These are phyloP conservation scores for Pongo pygmaeus DNA, from an alignment of 2,113 vertebrate species.

Conservation along the genomic window DNA sequence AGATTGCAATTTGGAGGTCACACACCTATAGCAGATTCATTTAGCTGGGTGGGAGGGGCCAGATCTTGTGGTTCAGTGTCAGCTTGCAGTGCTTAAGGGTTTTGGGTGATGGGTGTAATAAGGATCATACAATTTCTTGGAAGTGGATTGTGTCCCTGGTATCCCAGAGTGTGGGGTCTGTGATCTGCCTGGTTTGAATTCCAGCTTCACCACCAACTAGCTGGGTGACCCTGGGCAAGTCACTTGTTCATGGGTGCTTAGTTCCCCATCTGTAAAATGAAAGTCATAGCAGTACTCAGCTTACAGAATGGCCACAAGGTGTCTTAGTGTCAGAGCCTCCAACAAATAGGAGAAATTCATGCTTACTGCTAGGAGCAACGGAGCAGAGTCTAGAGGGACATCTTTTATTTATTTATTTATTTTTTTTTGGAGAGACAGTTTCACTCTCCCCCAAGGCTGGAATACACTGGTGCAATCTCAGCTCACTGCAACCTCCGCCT, in stretches of 20 bases:
- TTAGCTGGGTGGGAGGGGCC: neutral
- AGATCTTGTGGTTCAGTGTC: no score
- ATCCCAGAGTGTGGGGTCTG: neutral
- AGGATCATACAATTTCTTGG: neutral
- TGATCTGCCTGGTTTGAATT: neutral
- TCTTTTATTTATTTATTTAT: neutral
- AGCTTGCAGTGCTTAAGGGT: neutral
- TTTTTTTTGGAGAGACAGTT: neutral
- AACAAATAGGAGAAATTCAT: neutral
- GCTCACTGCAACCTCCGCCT: no score
- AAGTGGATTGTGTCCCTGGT: neutral
- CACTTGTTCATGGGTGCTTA: neutral
- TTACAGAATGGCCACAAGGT: fast-evolving
- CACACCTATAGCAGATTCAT: neutral
- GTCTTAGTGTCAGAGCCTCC: neutral
- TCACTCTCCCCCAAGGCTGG: no score
- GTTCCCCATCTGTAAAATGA: neutral
- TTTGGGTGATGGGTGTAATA: fast-evolving
- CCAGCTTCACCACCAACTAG: neutral
- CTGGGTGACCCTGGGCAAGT: neutral
- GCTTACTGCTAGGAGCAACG: no score
- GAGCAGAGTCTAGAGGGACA: neutral
- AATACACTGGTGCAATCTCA: no score
- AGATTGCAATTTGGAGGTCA: no score
- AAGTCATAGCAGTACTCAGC: neutral